These are phyloP conservation scores for Cebus imitator DNA, from an alignment of 2,113 vertebrate genomes.

Conservation along the genomic window DNA sequence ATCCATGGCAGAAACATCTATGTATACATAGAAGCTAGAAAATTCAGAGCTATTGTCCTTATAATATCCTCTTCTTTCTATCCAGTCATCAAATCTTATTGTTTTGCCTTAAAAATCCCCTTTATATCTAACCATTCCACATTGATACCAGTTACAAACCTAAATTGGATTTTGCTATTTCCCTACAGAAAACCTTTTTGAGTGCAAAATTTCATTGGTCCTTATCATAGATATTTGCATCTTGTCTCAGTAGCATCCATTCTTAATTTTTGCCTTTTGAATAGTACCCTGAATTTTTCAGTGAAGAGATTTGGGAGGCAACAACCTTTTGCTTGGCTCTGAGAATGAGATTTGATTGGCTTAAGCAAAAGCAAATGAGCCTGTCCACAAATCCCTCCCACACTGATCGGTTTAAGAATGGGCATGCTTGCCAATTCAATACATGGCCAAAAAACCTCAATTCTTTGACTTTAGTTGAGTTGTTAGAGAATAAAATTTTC, in stretches of 20 bases:
- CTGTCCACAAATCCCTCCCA: neutral
- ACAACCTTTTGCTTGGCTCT: neutral
- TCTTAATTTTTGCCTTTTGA: constrained; percentile 1
- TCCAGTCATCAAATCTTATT: neutral
- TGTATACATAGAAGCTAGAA: neutral
- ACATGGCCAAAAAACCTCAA: neutral
- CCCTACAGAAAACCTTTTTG: neutral
- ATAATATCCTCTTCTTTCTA: neutral
- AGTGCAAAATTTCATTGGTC: neutral
- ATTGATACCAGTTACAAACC: neutral
- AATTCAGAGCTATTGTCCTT: neutral
- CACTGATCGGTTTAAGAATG: neutral
- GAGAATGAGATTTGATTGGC: neutral
- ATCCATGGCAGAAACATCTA: neutral
- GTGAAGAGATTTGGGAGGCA: neutral
- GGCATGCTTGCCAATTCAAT: neutral
- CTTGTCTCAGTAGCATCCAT: neutral
- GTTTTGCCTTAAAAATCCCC: constrained; percentile 7
- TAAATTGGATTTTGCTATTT: neutral
- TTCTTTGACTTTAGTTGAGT: neutral
- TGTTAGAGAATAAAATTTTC: neutral
- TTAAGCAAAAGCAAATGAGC: constrained; percentile 16
- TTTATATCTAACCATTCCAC: neutral
- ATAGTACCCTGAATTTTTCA: neutral
- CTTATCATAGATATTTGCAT: neutral